Conservation (phyloP, 2,888 invertebrate genomes). For the Acanthosepion lycidas region DNA sequence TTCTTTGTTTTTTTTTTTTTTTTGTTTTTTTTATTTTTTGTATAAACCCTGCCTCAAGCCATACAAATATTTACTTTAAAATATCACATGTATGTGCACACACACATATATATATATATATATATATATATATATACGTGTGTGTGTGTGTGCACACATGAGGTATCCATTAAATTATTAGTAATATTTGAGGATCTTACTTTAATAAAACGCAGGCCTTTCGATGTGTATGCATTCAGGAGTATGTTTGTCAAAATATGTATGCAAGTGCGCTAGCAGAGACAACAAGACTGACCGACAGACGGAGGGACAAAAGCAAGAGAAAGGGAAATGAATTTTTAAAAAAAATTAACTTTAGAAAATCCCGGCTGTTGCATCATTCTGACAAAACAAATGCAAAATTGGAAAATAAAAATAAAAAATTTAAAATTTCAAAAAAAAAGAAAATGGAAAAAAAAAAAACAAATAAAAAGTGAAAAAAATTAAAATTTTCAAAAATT, state of each 20-base stretch:
- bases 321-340: background rate
- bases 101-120: no score
- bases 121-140: no score
- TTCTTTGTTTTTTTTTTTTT: no score
- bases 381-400: background rate
- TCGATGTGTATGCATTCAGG: background rate
- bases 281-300: background rate
- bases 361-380: conserved; percentile 24
- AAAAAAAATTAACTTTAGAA: background rate
- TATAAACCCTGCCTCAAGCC: no score
- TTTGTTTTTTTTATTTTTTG: no score
- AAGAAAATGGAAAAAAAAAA: background rate
- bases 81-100: no score
- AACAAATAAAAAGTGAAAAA: background rate
- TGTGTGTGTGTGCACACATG: no score
- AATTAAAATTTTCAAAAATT: conserved; percentile 6
- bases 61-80: no score
- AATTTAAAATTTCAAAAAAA: background rate
- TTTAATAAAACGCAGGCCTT: no score
- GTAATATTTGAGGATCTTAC: background rate
- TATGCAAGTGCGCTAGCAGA: background rate
- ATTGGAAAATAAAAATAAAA: background rate
- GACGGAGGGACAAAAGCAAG: background rate
- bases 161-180: background rate
- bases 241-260: background rate